Base-by-base conservation (phyloP, 2,113 vertebrate species). In the Copsychus sechellarum region DNA sequence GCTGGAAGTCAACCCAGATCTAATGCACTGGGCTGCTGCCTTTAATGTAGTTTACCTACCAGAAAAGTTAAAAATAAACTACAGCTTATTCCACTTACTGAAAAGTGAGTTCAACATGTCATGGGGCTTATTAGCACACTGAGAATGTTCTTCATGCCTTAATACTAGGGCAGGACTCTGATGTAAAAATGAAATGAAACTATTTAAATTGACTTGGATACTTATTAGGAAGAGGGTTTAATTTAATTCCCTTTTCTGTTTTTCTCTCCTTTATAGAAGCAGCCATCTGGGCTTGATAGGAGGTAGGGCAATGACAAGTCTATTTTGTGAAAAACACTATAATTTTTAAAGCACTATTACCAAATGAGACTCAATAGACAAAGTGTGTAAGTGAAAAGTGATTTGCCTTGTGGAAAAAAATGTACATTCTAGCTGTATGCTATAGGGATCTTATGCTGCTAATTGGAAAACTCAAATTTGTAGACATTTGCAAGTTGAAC, bases 131-230 rank as follows among this genome's bases (percentile, higher is more conserved):
- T 96, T 93, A 96, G 76, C 61, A 11, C 86, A 81, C 76, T 88
- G 82, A 93, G 92, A 96, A 57, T 95, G 82, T 96, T 96, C 92
- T 93, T 95, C 90, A 64, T 96, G 90, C 86, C 85, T 92, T 95
- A 96, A 93, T 92, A 90, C 76, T 90, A 93, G 92, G 92, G 90
- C 95, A 93, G 72, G 81, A 81, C 88, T 96, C 88, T 88, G 94
- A 96, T 96, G 90, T 93, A 94, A 90, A 97, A 94, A 95, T 88
- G 85, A 95, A 96, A 91, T 96, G 58, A 90, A 96, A 92, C 90
- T 94, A 95, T 96, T 94, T 92, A 94, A 95, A 96, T 93, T 94
- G 77, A 94, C 93, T 96, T 93, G 92, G 91, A 95, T 97, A 95
- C 86, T 96, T 96, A 95, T 91, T 96, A 97, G 90, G 88, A 66